These are phyloP conservation scores for Psittacula echo DNA, from an alignment of 2,797 vertebrate genomes.

Conservation along the genomic window DNA sequence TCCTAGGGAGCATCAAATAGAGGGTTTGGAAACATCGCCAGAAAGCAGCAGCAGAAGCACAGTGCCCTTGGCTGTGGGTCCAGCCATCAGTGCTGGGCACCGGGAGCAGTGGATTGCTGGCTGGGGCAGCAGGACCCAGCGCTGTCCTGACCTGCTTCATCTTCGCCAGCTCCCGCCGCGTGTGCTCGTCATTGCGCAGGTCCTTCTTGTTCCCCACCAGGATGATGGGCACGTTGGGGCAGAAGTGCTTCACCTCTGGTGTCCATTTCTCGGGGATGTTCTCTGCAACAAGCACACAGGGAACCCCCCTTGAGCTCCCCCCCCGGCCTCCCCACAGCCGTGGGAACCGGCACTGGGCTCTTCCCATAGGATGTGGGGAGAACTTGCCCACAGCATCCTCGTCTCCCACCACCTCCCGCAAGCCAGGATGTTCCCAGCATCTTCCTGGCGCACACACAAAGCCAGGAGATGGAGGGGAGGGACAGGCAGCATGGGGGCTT, in stretches of 20 bases:
- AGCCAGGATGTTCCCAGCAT: not conserved
- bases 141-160: conserved; percentile 92
- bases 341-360: fast-evolving
- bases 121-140: not conserved
- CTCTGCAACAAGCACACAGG: conserved; percentile 70
- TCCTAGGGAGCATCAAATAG: conserved; percentile 79
- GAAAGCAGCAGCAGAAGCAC: not conserved
- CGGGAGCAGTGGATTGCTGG: fast-evolving
- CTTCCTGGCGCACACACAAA: not conserved
- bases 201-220: conserved; percentile 99
- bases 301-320: not conserved
- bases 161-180: conserved; percentile 92
- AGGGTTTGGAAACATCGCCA: not conserved
- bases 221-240: conserved; percentile 97
- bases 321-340: fast-evolving
- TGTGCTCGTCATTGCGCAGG: conserved; percentile 93
- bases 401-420: not conserved
- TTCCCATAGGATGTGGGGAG: fast-evolving
- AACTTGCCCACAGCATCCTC: not conserved
- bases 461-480: not conserved
- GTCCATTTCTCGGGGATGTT: conserved; percentile 99
- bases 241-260: conserved; percentile 97
- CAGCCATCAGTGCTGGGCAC: fast-evolving
- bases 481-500: fast-evolving
- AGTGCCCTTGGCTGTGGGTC: not conserved